These are phyloP conservation scores for Donacobius atricapilla DNA, from an alignment of 2,113 vertebrate species.

Conservation along the genomic window DNA sequence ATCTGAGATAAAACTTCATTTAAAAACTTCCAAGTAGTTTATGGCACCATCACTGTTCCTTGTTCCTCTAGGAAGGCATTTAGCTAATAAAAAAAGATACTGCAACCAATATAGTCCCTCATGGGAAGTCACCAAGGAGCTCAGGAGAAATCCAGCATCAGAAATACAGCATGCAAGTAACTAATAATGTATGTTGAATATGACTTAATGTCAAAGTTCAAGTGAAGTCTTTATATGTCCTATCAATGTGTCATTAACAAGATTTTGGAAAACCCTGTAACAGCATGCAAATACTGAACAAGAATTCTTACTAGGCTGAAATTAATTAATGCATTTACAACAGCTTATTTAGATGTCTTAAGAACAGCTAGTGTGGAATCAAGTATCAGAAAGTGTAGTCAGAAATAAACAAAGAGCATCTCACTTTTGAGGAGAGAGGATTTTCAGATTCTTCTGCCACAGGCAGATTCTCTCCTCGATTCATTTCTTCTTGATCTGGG, in stretches of 20 bases:
- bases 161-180: not conserved
- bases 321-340: not conserved
- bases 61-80: not conserved
- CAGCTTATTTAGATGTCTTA: not conserved
- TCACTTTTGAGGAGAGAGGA: slow-evolving; percentile 49
- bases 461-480: not conserved
- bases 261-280: not conserved
- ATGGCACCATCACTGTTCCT: not conserved
- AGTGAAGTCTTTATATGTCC: not conserved
- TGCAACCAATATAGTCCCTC: not conserved
- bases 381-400: not conserved
- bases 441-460: not conserved
- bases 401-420: not conserved
- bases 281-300: not conserved
- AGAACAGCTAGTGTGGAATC: not conserved
- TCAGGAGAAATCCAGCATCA: not conserved
- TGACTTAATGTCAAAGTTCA: not conserved
- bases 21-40: not conserved
- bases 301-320: not conserved
- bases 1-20: not conserved
- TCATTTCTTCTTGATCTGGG: not conserved
- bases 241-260: not conserved
- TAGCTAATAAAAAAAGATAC: not conserved
- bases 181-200: not conserved
- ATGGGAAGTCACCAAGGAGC: not conserved